phyloP scores from a whole-genome alignment of 2,888 invertebrate genomes.

The Odontomyia ornata region DNA sequence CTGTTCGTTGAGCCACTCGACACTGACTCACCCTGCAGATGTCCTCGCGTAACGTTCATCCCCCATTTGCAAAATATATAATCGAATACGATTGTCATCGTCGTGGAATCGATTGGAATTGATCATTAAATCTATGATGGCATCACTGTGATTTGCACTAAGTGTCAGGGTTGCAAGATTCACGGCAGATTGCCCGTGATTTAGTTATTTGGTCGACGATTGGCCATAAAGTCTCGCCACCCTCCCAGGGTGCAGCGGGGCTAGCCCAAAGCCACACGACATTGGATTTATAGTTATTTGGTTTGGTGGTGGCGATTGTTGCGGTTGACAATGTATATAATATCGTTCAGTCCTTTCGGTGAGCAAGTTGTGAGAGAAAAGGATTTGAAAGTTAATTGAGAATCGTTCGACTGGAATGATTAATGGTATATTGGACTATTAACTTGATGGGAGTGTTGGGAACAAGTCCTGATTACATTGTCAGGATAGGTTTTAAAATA shows the following conservation, averaged over 20 bases:
- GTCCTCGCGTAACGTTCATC: neutral
- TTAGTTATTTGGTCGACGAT: slow-evolving; percentile 17
- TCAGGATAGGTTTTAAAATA: no score
- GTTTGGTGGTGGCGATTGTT: neutral
- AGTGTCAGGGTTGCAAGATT: slow-evolving; percentile 26
- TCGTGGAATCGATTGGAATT: slow-evolving; percentile 26
- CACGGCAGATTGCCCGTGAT: slow-evolving; percentile 21
- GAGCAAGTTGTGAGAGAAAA: neutral
- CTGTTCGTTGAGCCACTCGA: neutral
- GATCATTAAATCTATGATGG: slow-evolving; percentile 27
- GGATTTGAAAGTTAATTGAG: no score
- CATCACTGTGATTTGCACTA: slow-evolving; percentile 25
- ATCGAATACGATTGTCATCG: slow-evolving; percentile 27
- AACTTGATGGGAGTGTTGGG: no score
- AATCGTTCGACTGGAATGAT: no score
- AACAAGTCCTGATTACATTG: no score
- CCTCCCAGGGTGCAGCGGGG: neutral
- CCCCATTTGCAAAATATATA: slow-evolving; percentile 6
- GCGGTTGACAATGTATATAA: slow-evolving; percentile 8
- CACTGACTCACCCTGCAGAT: neutral
- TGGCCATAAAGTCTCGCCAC: neutral
- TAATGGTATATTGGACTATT: no score
- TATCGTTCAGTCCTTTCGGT: neutral
- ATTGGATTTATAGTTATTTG: slow-evolving; percentile 25
- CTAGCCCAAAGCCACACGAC: slow-evolving; percentile 6